Conservation (phyloP, 2,888 invertebrate genomes). For the Cephus pygmeus region DNA sequence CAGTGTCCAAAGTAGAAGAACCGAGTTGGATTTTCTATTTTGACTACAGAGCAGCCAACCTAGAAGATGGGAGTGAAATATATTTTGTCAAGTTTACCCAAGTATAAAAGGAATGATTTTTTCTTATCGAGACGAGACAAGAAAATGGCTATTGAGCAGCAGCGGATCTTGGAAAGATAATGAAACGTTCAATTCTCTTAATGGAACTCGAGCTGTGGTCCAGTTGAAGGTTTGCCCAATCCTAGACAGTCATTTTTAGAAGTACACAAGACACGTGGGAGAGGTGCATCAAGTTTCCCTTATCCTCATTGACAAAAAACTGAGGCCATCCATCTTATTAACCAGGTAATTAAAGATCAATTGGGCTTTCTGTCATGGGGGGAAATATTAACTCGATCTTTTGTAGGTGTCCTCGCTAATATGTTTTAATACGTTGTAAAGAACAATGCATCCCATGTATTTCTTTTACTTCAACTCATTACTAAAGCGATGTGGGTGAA, state of each 20-base stretch:
- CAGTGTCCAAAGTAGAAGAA: not conserved
- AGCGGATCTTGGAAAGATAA: not conserved
- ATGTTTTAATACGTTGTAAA: constrained; percentile 13
- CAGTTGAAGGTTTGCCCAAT: not conserved
- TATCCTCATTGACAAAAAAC: constrained; percentile 15
- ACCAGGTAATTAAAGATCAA: constrained; percentile 29
- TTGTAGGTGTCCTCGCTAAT: constrained; percentile 21
- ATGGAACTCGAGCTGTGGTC: not conserved
- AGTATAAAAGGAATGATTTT: not conserved
- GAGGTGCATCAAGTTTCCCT: constrained; percentile 6
- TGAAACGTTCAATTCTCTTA: not conserved
- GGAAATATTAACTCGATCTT: constrained; percentile 29
- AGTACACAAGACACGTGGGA: constrained; percentile 9
- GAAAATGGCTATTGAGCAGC: not conserved
- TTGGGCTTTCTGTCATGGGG: constrained; percentile 5
- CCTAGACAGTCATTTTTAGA: not conserved
- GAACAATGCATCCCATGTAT: constrained; percentile 10
- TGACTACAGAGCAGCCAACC: not conserved
- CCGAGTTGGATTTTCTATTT: not conserved
- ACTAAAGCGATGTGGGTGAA: constrained; percentile 7
- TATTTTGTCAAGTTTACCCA: not conserved
- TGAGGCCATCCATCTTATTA: constrained; percentile 15
- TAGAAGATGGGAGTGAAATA: not conserved
- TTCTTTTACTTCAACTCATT: constrained; percentile 10
- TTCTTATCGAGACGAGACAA: not conserved